A percentile compares a stretch with the other conserved stretches of the same genome.
phyloP scores from a whole-genome alignment of 2,888 invertebrate genomes.

The Enchytraeus crypticus region DNA sequence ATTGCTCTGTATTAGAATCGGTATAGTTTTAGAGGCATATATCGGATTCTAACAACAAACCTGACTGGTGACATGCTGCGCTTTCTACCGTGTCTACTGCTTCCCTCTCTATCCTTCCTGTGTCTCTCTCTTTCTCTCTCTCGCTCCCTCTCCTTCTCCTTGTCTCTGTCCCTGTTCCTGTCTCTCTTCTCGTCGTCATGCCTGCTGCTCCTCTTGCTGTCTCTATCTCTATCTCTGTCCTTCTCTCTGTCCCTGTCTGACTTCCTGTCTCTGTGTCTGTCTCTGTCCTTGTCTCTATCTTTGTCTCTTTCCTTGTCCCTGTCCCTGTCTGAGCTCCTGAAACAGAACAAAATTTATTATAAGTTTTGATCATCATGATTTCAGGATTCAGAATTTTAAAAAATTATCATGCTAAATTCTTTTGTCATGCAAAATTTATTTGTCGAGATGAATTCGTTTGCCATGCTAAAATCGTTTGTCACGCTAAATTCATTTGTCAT shows the following conservation, averaged over 20 bases:
- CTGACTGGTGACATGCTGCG: conserved; percentile 11
- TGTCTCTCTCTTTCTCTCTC: conserved; percentile 9
- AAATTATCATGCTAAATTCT: too few relatives aligned
- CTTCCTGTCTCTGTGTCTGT: conserved; percentile 27
- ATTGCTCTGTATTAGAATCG: too few relatives aligned
- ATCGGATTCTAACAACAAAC: too few relatives aligned
- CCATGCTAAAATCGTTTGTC: too few relatives aligned
- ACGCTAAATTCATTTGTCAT: too few relatives aligned
- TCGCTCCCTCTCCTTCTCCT: conserved; percentile 8
- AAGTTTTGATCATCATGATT: not conserved
- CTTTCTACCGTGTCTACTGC: conserved; percentile 1
- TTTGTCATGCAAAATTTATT: too few relatives aligned
- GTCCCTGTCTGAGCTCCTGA: not conserved
- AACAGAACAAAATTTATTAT: not conserved
- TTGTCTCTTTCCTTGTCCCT: not conserved
- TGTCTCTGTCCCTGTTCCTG: conserved; percentile 20
- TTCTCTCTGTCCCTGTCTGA: not conserved
- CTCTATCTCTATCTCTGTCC: conserved; percentile 27
- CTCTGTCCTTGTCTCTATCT: conserved; percentile 27
- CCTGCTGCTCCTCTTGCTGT: conserved; percentile 42
- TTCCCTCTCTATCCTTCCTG: not conserved
- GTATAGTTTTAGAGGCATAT: too few relatives aligned
- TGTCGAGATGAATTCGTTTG: too few relatives aligned
- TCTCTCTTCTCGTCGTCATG: conserved; percentile 33
- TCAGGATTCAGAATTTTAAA: too few relatives aligned